phyloP scores from a whole-genome alignment of 2,888 invertebrate genomes.

The Cenopis cana region DNA sequence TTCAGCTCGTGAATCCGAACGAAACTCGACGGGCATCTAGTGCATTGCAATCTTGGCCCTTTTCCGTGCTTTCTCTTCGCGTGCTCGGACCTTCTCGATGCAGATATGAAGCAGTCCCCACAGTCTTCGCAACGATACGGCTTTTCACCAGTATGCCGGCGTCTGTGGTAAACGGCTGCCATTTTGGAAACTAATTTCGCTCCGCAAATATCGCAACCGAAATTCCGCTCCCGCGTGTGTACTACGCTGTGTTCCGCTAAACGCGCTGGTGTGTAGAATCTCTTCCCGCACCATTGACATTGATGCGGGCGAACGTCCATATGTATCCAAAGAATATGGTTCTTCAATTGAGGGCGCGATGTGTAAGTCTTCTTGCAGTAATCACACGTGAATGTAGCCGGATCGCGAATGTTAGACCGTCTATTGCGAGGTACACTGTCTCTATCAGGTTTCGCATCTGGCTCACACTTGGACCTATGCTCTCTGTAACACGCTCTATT shows the following conservation, averaged over 20 bases:
- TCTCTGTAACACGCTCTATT: slow-evolving; percentile 74
- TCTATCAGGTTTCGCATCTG: slow-evolving; percentile 68
- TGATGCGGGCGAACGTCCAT: slow-evolving; percentile 78
- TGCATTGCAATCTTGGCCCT: slow-evolving; percentile 64
- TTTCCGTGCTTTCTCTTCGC: slow-evolving; percentile 73
- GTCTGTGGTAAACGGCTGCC: slow-evolving; percentile 77
- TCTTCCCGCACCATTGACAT: slow-evolving; percentile 80
- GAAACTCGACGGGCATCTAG: slow-evolving; percentile 63
- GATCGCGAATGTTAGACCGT: slow-evolving; percentile 72
- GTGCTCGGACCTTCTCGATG: slow-evolving; percentile 74
- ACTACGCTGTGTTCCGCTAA: slow-evolving; percentile 81
- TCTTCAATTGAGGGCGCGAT: slow-evolving; percentile 73
- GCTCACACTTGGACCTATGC: slow-evolving; percentile 72
- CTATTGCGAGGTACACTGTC: slow-evolving; percentile 61
- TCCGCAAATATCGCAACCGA: slow-evolving; percentile 82
- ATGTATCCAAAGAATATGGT: slow-evolving; percentile 81
- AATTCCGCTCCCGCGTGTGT: slow-evolving; percentile 81
- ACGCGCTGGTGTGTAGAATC: slow-evolving; percentile 80
- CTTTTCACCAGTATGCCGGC: slow-evolving; percentile 77
- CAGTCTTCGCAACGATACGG: slow-evolving; percentile 77
- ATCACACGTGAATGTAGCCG: slow-evolving; percentile 72
- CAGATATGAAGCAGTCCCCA: slow-evolving; percentile 73
- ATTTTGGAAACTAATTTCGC: slow-evolving; percentile 76
- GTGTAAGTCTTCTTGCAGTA: slow-evolving; percentile 72
- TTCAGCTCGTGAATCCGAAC: slow-evolving; percentile 67